A percentile compares a stretch with the other conserved stretches of the same genome.
Conservation (phyloP, 2,888 invertebrate genomes). For the Chalcis sispes region DNA sequence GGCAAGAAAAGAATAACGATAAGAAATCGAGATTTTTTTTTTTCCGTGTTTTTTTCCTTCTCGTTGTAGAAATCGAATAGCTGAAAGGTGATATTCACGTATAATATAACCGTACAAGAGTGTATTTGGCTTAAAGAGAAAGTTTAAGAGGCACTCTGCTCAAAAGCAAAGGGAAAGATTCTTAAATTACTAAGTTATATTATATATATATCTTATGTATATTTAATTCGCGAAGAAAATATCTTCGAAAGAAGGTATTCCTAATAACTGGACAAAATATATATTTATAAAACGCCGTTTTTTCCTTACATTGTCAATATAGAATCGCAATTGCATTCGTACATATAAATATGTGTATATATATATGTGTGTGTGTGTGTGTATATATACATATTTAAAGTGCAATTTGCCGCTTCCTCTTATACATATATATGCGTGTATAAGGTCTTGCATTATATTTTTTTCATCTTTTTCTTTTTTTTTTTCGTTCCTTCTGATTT, state of each 20-base stretch:
- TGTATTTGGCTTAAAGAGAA: conserved; percentile 51
- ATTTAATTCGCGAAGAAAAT: too few species aligned
- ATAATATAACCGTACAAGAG: background rate
- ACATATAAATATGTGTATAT: background rate
- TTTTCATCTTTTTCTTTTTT: too few species aligned
- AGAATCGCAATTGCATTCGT: conserved; percentile 1
- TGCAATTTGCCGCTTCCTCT: too few species aligned
- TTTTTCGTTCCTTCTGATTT: too few species aligned
- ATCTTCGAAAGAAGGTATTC: conserved; percentile 12
- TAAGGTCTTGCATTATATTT: too few species aligned
- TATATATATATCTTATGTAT: background rate
- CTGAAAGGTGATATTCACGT: background rate
- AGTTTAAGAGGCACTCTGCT: conserved; percentile 63
- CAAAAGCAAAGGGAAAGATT: conserved; percentile 60
- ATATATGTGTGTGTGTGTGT: too few species aligned
- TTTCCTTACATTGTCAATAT: conserved; percentile 15
- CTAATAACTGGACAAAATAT: conserved; percentile 38
- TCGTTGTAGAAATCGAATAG: conserved; percentile 13
- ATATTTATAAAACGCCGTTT: conserved; percentile 39
- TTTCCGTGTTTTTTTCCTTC: background rate
- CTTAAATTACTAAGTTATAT: conserved; percentile 38
- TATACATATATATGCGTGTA: too few species aligned
- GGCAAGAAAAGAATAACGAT: background rate
- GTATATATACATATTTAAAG: background rate
- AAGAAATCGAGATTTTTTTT: background rate